Evolutionary conservation across 2,888 invertebrate species (phyloP).

Genomic region (Scaeva pyrastri): DNA sequence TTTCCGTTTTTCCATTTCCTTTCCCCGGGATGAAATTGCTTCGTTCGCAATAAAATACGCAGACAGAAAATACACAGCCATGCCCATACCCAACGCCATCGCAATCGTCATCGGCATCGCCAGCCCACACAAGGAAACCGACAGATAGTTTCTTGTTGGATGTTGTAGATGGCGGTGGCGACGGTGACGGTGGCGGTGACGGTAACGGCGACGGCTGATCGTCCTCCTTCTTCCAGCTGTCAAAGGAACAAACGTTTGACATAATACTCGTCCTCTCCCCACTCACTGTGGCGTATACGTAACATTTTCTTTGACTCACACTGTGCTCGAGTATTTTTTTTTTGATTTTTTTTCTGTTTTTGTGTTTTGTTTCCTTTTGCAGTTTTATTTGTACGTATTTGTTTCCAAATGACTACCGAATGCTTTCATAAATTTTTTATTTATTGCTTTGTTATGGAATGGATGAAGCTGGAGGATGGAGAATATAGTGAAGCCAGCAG

Average conservation of each 20-base stretch:
- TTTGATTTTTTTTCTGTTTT: too few relatives aligned
- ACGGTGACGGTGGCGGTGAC: slow-evolving; percentile 18
- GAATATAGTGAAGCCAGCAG: not conserved
- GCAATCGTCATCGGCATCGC: too few relatives aligned
- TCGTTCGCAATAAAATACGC: slow-evolving; percentile 63
- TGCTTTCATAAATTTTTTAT: slow-evolving; percentile 75
- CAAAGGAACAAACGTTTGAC: slow-evolving; percentile 62
- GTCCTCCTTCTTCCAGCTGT: slow-evolving; percentile 56
- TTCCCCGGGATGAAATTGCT: slow-evolving; percentile 53
- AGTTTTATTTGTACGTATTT: slow-evolving; percentile 68
- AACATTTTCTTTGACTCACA: slow-evolving; percentile 47
- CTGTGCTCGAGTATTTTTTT: too few relatives aligned
- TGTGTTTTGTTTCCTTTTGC: slow-evolving; percentile 47
- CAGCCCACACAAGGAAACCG: slow-evolving; percentile 13
- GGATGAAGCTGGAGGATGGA: not conserved
- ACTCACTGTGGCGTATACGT: slow-evolving; percentile 71
- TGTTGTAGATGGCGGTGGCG: slow-evolving; percentile 45
- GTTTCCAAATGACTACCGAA: slow-evolving; percentile 75
- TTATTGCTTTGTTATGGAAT: slow-evolving; percentile 69
- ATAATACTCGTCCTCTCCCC: slow-evolving; percentile 42
- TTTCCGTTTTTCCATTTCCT: not conserved
- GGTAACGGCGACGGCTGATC: slow-evolving; percentile 53
- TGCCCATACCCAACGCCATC: not conserved
- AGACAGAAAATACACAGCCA: slow-evolving; percentile 19
- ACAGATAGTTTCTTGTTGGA: slow-evolving; percentile 55